Evolutionary conservation across 2,797 vertebrate genomes (phyloP).

Genomic region (Periophthalmus magnuspinnatus): DNA sequence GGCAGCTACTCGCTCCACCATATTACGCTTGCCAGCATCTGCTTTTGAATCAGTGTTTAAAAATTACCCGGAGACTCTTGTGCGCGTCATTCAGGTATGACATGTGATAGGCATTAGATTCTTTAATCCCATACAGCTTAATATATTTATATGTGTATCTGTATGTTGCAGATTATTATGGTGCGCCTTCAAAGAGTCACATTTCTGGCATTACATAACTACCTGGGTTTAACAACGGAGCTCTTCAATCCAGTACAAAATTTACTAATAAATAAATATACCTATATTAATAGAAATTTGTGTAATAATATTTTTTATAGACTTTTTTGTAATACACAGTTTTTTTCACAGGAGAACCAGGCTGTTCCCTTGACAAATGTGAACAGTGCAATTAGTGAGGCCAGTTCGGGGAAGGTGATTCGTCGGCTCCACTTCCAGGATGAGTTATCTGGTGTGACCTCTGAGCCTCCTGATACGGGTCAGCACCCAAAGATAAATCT

Average conservation of each 20-base stretch:
- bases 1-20: conserved; percentile 84
- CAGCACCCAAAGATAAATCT: not conserved
- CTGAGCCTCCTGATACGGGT: conserved; percentile 77
- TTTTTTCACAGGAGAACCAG: conserved; percentile 81
- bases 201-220: conserved; percentile 91
- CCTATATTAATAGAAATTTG: no score
- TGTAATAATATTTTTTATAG: no score
- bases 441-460: conserved; percentile 72
- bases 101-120: not conserved
- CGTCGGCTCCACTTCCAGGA: conserved; percentile 78
- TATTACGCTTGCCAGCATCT: conserved; percentile 88
- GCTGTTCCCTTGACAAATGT: conserved; percentile 84
- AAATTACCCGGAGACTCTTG: conserved; percentile 94
- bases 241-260: conserved; percentile 86
- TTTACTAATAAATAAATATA: no score
- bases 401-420: conserved; percentile 61
- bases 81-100: conserved; percentile 90
- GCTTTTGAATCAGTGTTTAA: conserved; percentile 92
- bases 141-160: conserved; percentile 15
- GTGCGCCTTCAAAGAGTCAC: conserved; percentile 95
- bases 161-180: conserved; percentile 90
- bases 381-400: conserved; percentile 73
- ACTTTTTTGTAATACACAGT: not conserved
- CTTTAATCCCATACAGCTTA: not conserved
- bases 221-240: conserved; percentile 93